Conservation (phyloP, 2,888 invertebrate species). For the Metopia argyrocephala region DNA sequence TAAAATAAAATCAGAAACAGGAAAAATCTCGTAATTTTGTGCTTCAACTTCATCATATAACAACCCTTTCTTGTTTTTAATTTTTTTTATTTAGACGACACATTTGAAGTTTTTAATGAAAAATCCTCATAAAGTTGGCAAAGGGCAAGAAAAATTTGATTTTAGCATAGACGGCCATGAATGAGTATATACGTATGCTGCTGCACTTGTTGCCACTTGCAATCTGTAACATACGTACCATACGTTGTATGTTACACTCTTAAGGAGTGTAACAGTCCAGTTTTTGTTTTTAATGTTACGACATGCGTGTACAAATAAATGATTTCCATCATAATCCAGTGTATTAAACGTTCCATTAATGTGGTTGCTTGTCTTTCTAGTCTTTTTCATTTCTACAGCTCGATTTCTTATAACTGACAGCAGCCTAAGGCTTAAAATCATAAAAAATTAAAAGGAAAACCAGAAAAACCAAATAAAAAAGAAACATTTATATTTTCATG, state of each 20-base stretch:
- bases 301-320: conserved; percentile 64
- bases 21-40: neutral
- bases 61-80: too few species aligned
- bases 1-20: conserved; percentile 29
- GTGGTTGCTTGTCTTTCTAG: conserved; percentile 46
- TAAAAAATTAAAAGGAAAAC: neutral
- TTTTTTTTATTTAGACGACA: too few species aligned
- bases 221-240: neutral
- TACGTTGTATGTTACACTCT: neutral
- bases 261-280: too few species aligned
- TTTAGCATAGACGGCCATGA: conserved; percentile 45
- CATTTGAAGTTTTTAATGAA: conserved; percentile 37
- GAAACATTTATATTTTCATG: conserved; percentile 37
- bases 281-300: conserved; percentile 40
- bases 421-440: conserved; percentile 41
- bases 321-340: conserved; percentile 65
- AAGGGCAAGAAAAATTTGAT: conserved; percentile 41
- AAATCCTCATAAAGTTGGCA: too few species aligned
- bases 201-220: conserved; percentile 50
- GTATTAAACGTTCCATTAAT: conserved; percentile 56
- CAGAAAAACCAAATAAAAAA: neutral
- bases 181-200: conserved; percentile 35
- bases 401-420: conserved; percentile 40
- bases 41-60: neutral
- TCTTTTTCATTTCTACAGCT: neutral